These are phyloP conservation scores for Capreolus pygargus DNA, from an alignment of 2,113 vertebrate genomes.

Conservation along the genomic window DNA sequence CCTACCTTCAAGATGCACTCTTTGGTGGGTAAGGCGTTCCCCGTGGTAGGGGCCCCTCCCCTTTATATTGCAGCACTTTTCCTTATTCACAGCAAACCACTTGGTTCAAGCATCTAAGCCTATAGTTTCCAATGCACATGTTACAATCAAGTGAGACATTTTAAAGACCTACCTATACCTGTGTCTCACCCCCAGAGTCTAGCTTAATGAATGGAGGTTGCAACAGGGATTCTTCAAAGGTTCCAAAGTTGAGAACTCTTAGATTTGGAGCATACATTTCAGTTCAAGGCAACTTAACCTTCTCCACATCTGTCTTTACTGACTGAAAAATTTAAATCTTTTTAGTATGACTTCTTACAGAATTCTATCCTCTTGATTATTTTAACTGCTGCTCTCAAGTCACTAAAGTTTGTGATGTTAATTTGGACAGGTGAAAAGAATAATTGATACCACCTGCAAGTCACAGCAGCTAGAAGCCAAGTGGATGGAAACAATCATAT, in stretches of 20 bases:
- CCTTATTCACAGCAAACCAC: not conserved
- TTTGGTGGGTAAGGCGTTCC: not conserved
- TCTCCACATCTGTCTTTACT: not conserved
- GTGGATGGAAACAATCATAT: slow-evolving; percentile 42
- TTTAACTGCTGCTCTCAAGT: slow-evolving; percentile 17
- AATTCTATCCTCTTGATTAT: slow-evolving; percentile 21
- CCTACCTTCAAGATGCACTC: not conserved
- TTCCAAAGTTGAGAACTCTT: not conserved
- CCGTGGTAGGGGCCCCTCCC: not conserved
- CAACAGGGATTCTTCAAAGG: not conserved
- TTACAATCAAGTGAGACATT: not conserved
- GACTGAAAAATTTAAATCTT: not conserved
- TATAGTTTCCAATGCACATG: not conserved
- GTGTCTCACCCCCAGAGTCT: not conserved
- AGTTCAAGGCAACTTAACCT: not conserved
- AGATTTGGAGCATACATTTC: not conserved
- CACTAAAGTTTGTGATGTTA: slow-evolving; percentile 22
- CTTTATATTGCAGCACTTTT: not conserved
- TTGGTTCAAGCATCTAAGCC: not conserved
- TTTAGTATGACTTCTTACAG: slow-evolving; percentile 10
- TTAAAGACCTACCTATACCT: not conserved
- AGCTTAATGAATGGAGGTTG: not conserved
- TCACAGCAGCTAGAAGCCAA: not conserved
- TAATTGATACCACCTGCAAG: slow-evolving; percentile 50
- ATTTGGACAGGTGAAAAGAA: slow-evolving; percentile 55